Conservation (phyloP, 2,113 vertebrate genomes). For the Chroicocephalus ridibundus region DNA sequence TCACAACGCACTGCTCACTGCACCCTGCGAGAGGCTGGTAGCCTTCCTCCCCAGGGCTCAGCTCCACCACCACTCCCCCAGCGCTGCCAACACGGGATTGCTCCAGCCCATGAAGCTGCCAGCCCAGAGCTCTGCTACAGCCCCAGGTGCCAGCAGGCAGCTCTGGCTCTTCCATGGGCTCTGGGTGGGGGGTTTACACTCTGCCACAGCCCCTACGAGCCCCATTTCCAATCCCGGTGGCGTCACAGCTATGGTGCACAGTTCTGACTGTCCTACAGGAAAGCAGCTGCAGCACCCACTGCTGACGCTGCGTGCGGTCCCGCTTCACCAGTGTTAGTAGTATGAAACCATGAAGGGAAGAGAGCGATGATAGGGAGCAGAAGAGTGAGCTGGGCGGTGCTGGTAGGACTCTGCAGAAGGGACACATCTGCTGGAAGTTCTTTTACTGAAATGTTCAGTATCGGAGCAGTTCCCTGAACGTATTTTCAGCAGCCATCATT, state of each 20-base stretch:
- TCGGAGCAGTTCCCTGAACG: neutral
- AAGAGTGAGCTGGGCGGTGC: neutral
- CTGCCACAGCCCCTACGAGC: neutral
- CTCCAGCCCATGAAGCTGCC: rapidly evolving
- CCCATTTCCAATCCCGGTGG: neutral
- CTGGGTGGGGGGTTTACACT: neutral
- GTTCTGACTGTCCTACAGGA: neutral
- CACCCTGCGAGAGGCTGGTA: neutral
- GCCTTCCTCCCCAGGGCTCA: neutral
- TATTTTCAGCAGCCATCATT: neutral
- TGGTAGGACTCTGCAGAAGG: neutral
- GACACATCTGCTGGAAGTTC: neutral
- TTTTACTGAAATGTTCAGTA: neutral
- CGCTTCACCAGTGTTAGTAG: rapidly evolving
- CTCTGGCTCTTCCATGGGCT: rapidly evolving
- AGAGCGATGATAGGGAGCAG: neutral
- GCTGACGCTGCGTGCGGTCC: neutral
- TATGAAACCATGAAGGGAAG: neutral
- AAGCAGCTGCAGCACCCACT: neutral
- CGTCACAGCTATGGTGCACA: rapidly evolving
- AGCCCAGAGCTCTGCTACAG: neutral
- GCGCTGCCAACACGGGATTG: rapidly evolving
- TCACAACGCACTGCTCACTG: neutral
- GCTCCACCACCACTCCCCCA: neutral
- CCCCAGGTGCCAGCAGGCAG: neutral